These are phyloP conservation scores for Glaucomys volans DNA, from an alignment of 2,113 vertebrate species.

Conservation along the genomic window DNA sequence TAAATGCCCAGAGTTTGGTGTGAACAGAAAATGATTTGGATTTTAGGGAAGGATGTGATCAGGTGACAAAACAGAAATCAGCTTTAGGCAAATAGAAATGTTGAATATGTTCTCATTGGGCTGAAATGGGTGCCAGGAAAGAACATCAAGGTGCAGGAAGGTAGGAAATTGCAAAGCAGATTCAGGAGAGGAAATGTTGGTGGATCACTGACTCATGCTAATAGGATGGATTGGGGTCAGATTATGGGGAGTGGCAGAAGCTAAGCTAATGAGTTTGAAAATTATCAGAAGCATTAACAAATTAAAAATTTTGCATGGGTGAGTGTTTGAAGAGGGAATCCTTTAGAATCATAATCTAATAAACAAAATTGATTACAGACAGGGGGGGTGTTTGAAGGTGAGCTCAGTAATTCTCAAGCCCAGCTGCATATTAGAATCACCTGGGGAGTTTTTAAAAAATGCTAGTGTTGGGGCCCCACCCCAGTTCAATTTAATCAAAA, in stretches of 20 bases:
- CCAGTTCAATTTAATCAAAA: conserved; percentile 66
- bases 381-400: not conserved
- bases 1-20: not conserved
- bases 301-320: conserved; percentile 29
- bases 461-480: not conserved
- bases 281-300: conserved; percentile 52
- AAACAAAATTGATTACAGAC: conserved; percentile 60
- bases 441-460: not conserved
- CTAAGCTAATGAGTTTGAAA: conserved; percentile 52
- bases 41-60: conserved; percentile 10
- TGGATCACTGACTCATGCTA: not conserved
- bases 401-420: not conserved
- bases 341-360: conserved; percentile 21
- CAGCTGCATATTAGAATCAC: not conserved
- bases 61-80: not conserved
- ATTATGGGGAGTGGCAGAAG: not conserved
- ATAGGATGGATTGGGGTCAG: not conserved
- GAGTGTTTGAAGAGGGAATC: not conserved
- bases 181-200: not conserved
- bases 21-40: not conserved
- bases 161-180: not conserved
- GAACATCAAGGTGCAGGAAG: not conserved
- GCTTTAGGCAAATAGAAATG: not conserved
- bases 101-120: not conserved
- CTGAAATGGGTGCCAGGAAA: not conserved